These are phyloP conservation scores for Cryptus armator DNA, from an alignment of 2,888 invertebrate genomes.

Conservation along the genomic window DNA sequence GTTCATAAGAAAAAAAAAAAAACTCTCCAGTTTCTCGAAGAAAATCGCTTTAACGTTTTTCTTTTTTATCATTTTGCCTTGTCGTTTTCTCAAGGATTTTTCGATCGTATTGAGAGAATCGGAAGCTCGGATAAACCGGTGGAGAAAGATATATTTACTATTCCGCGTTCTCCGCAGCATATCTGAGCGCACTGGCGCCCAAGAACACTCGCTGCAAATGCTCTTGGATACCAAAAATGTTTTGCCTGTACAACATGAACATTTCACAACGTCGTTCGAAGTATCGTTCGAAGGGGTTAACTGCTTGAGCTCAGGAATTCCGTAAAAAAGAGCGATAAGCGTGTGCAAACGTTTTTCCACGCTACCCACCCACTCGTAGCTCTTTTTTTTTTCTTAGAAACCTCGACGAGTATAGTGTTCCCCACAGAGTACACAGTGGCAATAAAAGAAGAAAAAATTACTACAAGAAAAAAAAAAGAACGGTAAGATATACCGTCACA, in stretches of 20 bases:
- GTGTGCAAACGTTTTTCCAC: constrained; percentile 12
- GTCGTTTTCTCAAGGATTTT: not conserved
- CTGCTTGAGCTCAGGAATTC: constrained; percentile 30
- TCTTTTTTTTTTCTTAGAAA: constrained; percentile 47
- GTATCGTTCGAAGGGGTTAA: constrained; percentile 45
- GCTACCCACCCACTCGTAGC: not conserved
- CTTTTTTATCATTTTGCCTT: not conserved
- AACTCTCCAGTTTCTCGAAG: not conserved
- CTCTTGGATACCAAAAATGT: not conserved
- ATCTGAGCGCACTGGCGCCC: not conserved
- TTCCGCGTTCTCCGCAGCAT: not conserved
- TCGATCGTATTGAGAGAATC: not conserved
- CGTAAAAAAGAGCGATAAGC: constrained; percentile 50
- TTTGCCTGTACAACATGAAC: not conserved
- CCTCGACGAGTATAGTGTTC: constrained; percentile 7
- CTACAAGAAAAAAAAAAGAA: not conserved
- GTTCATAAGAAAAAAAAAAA: not conserved
- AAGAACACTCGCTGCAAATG: not conserved
- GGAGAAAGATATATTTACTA: not conserved
- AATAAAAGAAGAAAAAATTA: not conserved
- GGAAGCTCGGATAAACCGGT: not conserved
- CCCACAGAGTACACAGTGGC: not conserved
- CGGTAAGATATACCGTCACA: not conserved
- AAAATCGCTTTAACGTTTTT: too few species aligned
- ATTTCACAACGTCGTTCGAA: not conserved